phyloP scores from a whole-genome alignment of 2,888 invertebrate genomes.

The Caradrina clavipalpis region DNA sequence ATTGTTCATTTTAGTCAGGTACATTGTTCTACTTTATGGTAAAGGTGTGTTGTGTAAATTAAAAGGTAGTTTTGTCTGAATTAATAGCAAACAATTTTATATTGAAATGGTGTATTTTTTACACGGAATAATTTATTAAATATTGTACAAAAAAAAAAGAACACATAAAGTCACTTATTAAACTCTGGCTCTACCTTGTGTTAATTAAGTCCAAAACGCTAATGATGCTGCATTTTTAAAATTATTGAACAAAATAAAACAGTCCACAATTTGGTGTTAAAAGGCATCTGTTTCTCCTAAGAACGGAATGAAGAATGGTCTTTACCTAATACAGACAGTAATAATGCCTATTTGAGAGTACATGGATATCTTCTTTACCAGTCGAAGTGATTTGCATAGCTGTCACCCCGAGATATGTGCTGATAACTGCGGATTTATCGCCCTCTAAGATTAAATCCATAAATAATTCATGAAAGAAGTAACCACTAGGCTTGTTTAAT shows the following conservation, averaged over 20 bases:
- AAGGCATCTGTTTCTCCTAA: conserved; percentile 6
- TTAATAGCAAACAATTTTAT: conserved; percentile 4
- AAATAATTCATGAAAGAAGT: conserved; percentile 66
- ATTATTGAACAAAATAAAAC: not conserved
- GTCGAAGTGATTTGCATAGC: conserved; percentile 69
- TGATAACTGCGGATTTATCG: conserved; percentile 72
- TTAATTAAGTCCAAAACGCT: not conserved
- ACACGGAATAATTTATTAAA: not conserved
- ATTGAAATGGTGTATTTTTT: conserved; percentile 14
- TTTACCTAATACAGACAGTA: conserved; percentile 19
- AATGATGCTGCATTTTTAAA: not conserved
- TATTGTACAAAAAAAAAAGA: not conserved
- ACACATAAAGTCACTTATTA: not conserved
- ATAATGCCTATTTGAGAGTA: conserved; percentile 38
- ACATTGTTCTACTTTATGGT: conserved; percentile 38
- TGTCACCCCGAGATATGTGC: conserved; percentile 67
- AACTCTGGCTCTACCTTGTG: not conserved
- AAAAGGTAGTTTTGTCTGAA: conserved; percentile 38
- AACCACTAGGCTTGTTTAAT: conserved; percentile 20
- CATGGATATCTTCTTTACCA: conserved; percentile 54
- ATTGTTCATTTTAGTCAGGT: conserved; percentile 37
- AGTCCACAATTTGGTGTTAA: not conserved
- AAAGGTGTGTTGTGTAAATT: conserved; percentile 38
- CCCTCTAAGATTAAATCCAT: conserved; percentile 63
- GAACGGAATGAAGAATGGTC: conserved; percentile 7